These are phyloP conservation scores for Drosophila ochracea DNA, from an alignment of 2,888 invertebrate species.

Conservation along the genomic window DNA sequence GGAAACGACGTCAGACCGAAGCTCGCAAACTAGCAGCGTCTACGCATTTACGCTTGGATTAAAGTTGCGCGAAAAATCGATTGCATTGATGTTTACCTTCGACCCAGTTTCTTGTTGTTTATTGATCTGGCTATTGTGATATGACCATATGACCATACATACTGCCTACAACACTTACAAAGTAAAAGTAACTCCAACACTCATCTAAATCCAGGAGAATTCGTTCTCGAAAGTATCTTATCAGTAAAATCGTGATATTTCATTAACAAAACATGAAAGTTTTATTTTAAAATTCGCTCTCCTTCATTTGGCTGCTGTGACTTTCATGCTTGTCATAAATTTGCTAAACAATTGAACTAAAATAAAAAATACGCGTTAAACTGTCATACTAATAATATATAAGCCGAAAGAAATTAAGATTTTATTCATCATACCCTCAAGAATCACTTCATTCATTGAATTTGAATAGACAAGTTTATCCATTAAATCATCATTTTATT, in stretches of 20 bases:
- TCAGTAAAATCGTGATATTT: background rate
- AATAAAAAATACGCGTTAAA: background rate
- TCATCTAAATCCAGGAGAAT: background rate
- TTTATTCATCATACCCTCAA: background rate
- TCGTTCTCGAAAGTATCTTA: background rate
- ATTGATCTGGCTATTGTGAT: background rate
- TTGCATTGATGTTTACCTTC: conserved; percentile 40
- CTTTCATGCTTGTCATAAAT: background rate
- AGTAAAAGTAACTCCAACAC: background rate
- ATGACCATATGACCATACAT: background rate
- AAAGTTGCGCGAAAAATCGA: conserved; percentile 44
- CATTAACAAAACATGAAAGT: background rate
- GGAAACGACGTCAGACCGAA: background rate
- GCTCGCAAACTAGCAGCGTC: background rate
- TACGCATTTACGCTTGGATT: conserved; percentile 30
- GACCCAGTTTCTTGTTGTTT: background rate
- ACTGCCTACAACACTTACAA: background rate
- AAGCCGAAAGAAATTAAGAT: background rate
- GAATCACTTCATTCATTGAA: background rate
- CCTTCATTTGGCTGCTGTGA: background rate
- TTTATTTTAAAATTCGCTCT: background rate
- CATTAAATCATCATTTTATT: background rate
- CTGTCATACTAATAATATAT: background rate
- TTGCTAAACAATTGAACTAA: background rate
- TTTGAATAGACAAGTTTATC: background rate